A percentile compares a stretch with the other conserved stretches of the same genome.
Conservation (phyloP, 2,113 vertebrate genomes). For the Pseudorectes ferrugineus region DNA sequence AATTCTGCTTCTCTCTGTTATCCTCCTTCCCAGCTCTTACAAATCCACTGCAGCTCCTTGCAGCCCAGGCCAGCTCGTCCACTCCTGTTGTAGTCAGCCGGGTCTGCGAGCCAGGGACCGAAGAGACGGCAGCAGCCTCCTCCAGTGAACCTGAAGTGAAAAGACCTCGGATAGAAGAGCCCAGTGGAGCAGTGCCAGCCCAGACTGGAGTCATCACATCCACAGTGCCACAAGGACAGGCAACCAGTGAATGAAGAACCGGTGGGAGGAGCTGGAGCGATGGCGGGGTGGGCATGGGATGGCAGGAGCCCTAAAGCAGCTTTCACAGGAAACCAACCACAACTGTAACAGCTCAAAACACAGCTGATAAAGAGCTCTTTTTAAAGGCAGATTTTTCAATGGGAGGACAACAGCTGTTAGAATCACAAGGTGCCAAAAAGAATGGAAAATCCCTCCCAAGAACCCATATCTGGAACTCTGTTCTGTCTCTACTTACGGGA, state of each 20-base stretch:
- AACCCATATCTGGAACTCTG: slow-evolving; percentile 21
- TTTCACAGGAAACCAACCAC: slow-evolving; percentile 20
- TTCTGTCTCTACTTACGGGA: slow-evolving; percentile 33
- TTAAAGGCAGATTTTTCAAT: slow-evolving; percentile 8
- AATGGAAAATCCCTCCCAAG: slow-evolving; percentile 21
- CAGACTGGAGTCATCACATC: slow-evolving; percentile 84
- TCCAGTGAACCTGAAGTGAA: slow-evolving; percentile 84
- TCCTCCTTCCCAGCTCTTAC: slow-evolving; percentile 76
- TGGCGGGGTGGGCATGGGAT: slow-evolving; percentile 40
- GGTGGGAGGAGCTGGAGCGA: slow-evolving; percentile 17
- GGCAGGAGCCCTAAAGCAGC: background rate
- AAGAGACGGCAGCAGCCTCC: slow-evolving; percentile 60
- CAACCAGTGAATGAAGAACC: slow-evolving; percentile 74
- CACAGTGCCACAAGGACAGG: slow-evolving; percentile 70
- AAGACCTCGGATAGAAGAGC: slow-evolving; percentile 83
- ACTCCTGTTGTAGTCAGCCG: slow-evolving; percentile 86
- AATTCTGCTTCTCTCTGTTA: background rate
- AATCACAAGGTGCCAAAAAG: slow-evolving; percentile 38
- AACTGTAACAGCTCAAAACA: slow-evolving; percentile 1
- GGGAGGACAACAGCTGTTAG: slow-evolving; percentile 11
- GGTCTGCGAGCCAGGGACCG: slow-evolving; percentile 69
- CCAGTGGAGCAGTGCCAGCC: slow-evolving; percentile 53
- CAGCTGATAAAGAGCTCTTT: background rate
- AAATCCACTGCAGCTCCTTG: slow-evolving; percentile 92
- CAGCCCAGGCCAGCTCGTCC: slow-evolving; percentile 93